Evolutionary conservation across 2,113 vertebrate species (phyloP).

Genomic region (Urocynchramus pylzowi): DNA sequence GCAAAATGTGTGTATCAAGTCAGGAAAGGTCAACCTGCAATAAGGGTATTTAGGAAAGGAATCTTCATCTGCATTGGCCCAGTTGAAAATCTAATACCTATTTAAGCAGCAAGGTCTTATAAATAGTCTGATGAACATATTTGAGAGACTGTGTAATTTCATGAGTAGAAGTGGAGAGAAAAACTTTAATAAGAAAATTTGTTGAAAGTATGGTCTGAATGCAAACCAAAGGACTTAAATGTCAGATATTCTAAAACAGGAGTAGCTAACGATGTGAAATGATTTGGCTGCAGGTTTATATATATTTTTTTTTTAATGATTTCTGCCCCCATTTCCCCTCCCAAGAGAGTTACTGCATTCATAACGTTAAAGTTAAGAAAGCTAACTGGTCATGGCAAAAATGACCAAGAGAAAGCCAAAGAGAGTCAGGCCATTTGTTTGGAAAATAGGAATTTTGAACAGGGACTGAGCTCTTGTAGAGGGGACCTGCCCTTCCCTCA

Average conservation of each 20-base stretch:
- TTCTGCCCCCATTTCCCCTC: background rate
- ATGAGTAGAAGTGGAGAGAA: background rate
- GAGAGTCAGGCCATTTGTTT: background rate
- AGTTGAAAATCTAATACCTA: background rate
- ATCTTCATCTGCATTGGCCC: background rate
- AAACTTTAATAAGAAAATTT: background rate
- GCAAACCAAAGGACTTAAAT: background rate
- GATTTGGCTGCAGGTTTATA: background rate
- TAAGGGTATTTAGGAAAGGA: background rate
- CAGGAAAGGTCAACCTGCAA: conserved; percentile 1
- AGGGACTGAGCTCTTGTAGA: background rate
- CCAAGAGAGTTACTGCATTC: background rate
- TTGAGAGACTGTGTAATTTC: background rate
- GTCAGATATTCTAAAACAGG: background rate
- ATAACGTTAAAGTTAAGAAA: background rate
- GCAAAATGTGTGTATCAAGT: background rate
- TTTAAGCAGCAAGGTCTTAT: background rate
- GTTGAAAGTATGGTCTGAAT: background rate
- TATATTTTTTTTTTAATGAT: background rate
- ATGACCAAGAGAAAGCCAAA: background rate
- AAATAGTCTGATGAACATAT: background rate
- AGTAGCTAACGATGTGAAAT: background rate
- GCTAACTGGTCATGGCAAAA: background rate
- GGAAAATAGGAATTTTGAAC: background rate
- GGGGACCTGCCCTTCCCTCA: background rate